phyloP scores from a whole-genome alignment of 2,113 vertebrate genomes.

The Lagopus leucura region DNA sequence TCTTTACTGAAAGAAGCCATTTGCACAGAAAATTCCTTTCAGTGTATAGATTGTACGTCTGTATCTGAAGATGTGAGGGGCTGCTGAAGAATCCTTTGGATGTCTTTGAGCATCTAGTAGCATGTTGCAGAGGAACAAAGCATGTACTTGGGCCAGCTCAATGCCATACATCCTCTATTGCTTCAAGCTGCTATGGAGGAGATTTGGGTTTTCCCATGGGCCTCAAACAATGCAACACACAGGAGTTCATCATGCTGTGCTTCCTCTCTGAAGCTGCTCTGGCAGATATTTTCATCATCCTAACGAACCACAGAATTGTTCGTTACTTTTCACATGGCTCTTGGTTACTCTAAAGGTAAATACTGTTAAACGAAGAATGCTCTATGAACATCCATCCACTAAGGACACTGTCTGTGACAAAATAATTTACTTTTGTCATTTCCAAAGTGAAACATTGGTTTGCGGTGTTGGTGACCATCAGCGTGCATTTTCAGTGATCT shows the following conservation, averaged over 20 bases:
- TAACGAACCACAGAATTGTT: background rate
- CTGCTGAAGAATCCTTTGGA: background rate
- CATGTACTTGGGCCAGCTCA: background rate
- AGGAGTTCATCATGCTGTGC: background rate
- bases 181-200: background rate
- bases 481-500: background rate
- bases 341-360: background rate
- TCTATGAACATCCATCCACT: background rate
- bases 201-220: background rate
- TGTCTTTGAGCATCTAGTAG: background rate
- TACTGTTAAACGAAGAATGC: background rate
- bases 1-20: background rate
- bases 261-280: background rate
- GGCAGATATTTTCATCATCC: background rate
- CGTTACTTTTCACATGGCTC: no score
- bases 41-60: background rate
- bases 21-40: background rate
- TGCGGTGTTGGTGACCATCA: background rate
- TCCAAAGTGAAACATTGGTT: background rate
- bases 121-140: background rate
- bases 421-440: background rate
- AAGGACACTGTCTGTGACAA: background rate
- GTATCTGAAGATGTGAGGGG: background rate
- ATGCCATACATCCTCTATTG: background rate
- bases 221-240: background rate